Base-by-base conservation (phyloP, 2,888 invertebrate genomes). In the Colletes collaris region DNA sequence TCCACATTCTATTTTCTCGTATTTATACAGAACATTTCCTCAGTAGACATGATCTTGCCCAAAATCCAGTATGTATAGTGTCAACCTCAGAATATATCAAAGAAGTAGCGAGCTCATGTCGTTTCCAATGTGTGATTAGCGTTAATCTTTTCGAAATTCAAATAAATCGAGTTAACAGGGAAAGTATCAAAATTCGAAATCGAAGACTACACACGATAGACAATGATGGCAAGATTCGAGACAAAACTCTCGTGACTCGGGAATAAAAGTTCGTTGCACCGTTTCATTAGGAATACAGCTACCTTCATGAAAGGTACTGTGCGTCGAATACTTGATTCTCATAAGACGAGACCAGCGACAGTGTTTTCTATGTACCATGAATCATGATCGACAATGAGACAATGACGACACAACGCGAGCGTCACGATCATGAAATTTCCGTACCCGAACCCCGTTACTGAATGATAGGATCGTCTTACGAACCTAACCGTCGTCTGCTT, bases 361-460 rank as follows among this genome's bases (percentile, higher is more conserved):
- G 66, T 59, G 64, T 76, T 69, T 58, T 65, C 83, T 86, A 77
- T 82, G 86, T 85, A 77, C 63, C 73, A 64, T 84, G 85, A 87
- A 88, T 89, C 90, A 88, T 88, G 90, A 91, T 90, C 90, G 89
- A 89, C 87, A 88, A 85, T 75, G 74, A 65, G 76, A 79, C 78
- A 69, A 67, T 67, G 71, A 76, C 79, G 73, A 69, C 76, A 85
- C 84, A 88, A 83, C 70, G 79, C 87, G 84, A 86, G 84, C 89
- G 89, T 90, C 90, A 90, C 89, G 91, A 91, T 91, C 92, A 89
- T 89, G 90, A 92, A 92, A 91, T 88, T 90, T 90, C 88, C 88
- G 87, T 81, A 84, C 86, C 85, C 88, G 88, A 89, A 76, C 86
- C 86, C 92, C 92, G 92, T 92, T 92, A 92, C 86, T 87, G 91